Evolutionary conservation across 2,113 vertebrate genomes (phyloP).

Genomic region (Toxostoma redivivum): DNA sequence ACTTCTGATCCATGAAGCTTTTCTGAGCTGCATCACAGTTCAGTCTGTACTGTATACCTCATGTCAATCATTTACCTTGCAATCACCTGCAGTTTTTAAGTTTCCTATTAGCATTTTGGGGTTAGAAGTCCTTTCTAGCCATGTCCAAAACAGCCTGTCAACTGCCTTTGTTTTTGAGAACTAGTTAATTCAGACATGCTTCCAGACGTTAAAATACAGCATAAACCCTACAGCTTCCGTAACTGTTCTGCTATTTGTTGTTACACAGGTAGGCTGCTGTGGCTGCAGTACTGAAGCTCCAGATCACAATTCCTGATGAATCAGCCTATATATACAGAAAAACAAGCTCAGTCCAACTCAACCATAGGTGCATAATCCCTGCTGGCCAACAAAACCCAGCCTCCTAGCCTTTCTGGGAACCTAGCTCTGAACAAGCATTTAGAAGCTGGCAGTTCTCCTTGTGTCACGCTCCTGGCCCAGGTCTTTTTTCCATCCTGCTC

Average conservation of each 20-base stretch:
- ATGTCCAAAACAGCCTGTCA: neutral
- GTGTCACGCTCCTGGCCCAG: constrained; percentile 43
- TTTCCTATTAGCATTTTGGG: neutral
- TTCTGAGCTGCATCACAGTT: neutral
- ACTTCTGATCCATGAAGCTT: neutral
- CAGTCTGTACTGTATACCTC: neutral
- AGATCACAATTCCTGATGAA: neutral
- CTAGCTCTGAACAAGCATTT: constrained; percentile 2
- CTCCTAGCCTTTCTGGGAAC: neutral
- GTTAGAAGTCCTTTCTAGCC: neutral
- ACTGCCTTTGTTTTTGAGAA: neutral
- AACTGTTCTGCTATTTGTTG: neutral
- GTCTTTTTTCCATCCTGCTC: constrained; percentile 44
- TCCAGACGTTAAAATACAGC: neutral
- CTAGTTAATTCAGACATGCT: neutral
- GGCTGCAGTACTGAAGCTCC: neutral
- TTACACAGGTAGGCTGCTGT: neutral
- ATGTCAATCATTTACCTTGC: neutral
- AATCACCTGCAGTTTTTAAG: neutral
- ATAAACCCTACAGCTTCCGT: neutral
- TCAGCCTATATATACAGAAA: neutral
- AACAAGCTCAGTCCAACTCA: neutral
- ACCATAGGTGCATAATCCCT: neutral
- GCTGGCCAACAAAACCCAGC: neutral
- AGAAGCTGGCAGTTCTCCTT: constrained; percentile 42